These are phyloP conservation scores for Cremastinae sp. DNA, from an alignment of 2,888 invertebrate genomes.

Conservation along the genomic window DNA sequence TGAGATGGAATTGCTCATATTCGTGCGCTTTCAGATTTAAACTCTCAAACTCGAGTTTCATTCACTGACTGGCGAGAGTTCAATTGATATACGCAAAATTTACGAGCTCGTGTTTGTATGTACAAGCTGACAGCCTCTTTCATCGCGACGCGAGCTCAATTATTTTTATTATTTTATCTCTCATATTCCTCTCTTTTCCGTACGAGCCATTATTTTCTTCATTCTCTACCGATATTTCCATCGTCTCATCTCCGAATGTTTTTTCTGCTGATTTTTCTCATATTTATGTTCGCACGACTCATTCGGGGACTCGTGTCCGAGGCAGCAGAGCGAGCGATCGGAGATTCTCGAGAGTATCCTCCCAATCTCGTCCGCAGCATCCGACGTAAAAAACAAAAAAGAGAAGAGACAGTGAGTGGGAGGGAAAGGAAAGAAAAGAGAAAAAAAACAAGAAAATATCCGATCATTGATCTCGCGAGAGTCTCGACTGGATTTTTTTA, in stretches of 20 bases:
- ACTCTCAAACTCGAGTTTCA: background rate
- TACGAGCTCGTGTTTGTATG: slow-evolving; percentile 12
- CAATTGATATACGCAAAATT: slow-evolving; percentile 8
- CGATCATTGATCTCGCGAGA: slow-evolving; percentile 55
- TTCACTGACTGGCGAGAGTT: slow-evolving; percentile 3
- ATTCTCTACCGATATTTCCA: background rate
- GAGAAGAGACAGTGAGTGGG: slow-evolving; percentile 13
- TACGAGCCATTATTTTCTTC: slow-evolving; percentile 41
- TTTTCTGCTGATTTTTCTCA: no score
- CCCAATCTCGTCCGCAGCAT: slow-evolving; percentile 24
- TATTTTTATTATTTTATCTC: background rate
- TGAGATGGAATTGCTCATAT: no score
- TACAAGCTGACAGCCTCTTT: slow-evolving; percentile 49
- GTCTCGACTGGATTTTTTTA: slow-evolving; percentile 39
- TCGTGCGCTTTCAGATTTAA: no score
- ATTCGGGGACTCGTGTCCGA: slow-evolving; percentile 2
- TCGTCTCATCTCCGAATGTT: no score
- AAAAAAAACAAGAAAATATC: slow-evolving; percentile 37
- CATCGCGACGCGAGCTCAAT: slow-evolving; percentile 23
- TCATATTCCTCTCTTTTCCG: background rate
- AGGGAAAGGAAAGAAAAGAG: slow-evolving; percentile 25
- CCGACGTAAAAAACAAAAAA: background rate
- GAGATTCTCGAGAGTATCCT: slow-evolving; percentile 15
- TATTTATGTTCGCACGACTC: background rate
- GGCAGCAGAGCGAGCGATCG: no score